phyloP scores from a whole-genome alignment of 2,888 invertebrate genomes.

The Tipula helvola region DNA sequence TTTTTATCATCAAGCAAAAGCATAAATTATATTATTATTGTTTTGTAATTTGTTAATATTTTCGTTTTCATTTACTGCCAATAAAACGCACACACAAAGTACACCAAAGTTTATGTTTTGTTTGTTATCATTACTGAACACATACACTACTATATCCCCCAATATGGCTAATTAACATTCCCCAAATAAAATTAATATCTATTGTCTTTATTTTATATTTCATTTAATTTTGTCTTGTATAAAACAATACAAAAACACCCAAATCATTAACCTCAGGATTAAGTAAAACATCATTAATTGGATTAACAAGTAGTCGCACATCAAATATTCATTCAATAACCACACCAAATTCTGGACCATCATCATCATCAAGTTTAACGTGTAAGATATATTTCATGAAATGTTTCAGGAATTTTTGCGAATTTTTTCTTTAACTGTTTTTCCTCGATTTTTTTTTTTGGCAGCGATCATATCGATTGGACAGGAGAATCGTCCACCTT shows the following conservation, averaged over 20 bases:
- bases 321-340: slow-evolving; percentile 51
- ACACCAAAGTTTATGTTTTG: background rate
- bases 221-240: background rate
- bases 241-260: background rate
- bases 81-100: background rate
- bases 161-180: background rate
- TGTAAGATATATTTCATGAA: slow-evolving; percentile 37
- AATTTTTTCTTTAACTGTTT: slow-evolving; percentile 14
- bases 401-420: slow-evolving; percentile 8
- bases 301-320: slow-evolving; percentile 60
- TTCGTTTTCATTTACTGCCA: background rate
- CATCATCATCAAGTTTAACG: slow-evolving; percentile 51
- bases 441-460: slow-evolving; percentile 18
- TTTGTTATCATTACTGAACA: background rate
- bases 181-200: background rate
- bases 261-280: slow-evolving; percentile 42
- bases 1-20: background rate
- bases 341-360: slow-evolving; percentile 58
- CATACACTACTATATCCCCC: background rate
- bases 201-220: background rate
- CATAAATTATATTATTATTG: background rate
- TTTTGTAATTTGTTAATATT: background rate
- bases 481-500: slow-evolving; percentile 47
- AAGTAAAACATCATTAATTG: slow-evolving; percentile 68
- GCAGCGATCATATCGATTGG: slow-evolving; percentile 51